A percentile compares a stretch with the other conserved stretches of the same genome.
phyloP scores from a whole-genome alignment of 2,797 vertebrate genomes.

The Phrynocephalus vlangalii region DNA sequence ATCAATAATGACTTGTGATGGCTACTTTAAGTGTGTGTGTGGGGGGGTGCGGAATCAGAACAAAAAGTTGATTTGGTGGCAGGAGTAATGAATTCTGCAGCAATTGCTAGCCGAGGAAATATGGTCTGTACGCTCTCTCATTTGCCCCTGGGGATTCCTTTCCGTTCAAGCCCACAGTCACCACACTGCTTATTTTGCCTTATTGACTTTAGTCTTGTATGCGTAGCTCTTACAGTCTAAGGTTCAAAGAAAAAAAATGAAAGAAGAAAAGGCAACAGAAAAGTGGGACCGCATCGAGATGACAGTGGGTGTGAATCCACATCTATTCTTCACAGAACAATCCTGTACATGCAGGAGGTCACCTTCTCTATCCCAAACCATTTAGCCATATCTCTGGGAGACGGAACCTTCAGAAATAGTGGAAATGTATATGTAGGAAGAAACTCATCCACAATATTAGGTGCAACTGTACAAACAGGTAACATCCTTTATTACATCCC shows the following conservation, averaged over 20 bases:
- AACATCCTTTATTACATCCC: too few species aligned
- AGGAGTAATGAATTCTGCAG: neutral
- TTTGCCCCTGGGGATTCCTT: conserved; percentile 56
- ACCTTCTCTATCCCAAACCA: neutral
- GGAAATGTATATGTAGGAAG: neutral
- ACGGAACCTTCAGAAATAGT: neutral
- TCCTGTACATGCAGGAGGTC: too few species aligned
- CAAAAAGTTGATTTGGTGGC: conserved; percentile 61
- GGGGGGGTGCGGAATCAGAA: neutral
- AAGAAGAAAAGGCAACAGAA: neutral
- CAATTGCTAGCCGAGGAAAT: conserved; percentile 46
- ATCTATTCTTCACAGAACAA: neutral
- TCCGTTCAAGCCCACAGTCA: conserved; percentile 38
- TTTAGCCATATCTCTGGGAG: neutral
- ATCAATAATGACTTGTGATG: conserved; percentile 67
- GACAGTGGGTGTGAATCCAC: neutral
- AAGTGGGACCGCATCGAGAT: neutral
- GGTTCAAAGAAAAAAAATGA: neutral
- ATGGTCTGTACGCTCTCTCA: conserved; percentile 39
- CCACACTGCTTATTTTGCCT: neutral
- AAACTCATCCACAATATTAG: too few species aligned
- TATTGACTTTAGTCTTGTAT: neutral
- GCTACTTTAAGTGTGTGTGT: conserved; percentile 47
- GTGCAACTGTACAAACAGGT: too few species aligned
- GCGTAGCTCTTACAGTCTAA: conserved; percentile 28